Base-by-base conservation (phyloP, 2,113 vertebrate species). In the Phaethon lepturus region DNA sequence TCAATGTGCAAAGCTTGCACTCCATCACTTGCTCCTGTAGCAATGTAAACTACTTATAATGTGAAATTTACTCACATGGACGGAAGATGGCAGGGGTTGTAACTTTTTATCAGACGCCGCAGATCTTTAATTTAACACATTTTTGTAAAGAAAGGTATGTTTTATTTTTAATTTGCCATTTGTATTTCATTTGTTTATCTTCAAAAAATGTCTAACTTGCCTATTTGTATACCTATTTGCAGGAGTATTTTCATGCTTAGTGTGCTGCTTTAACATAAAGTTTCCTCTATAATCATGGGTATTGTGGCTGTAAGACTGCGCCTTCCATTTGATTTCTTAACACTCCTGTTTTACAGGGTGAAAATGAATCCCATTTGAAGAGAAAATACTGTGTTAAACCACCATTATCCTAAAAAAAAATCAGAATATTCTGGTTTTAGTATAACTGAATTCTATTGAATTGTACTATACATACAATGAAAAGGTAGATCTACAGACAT, bases 81-180 rank as follows among this genome's bases (percentile, higher is more conserved):
- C 0, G 31, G 96, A 90, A 74, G 97, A 95, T 84, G 71, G 35
- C 44, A 60, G 67, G 29, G 38, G 28, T 6, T 71, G 56, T 62
- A 67, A 90, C 33, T 26, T 67, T 42, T 63, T 53, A 75, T 31
- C 2, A 31, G 94, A 93, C 2, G 3, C 47, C 10, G 64, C 50
- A 47, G 92, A 71, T 44, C 85, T 91, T 84, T 62, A 60, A 35
- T 50, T 86, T 78, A 60, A 77, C 68, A 59, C 23, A 47, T 50
- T 91, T 91, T 85, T 79, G 17, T 69, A 81, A 68, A 91, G 71
- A 93, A 94, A 98, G 96, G 95, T 97, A 97, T 42, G 97, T 94
- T 95, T 73, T 92, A 42, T 72, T 93, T 94, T 86, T 73, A 55
- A 63, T 47, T 83, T 94, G 22, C 56, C 4, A 18, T 52, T 88